These are phyloP conservation scores for Vespertilio murinus DNA, from an alignment of 2,797 vertebrate species.

Conservation along the genomic window DNA sequence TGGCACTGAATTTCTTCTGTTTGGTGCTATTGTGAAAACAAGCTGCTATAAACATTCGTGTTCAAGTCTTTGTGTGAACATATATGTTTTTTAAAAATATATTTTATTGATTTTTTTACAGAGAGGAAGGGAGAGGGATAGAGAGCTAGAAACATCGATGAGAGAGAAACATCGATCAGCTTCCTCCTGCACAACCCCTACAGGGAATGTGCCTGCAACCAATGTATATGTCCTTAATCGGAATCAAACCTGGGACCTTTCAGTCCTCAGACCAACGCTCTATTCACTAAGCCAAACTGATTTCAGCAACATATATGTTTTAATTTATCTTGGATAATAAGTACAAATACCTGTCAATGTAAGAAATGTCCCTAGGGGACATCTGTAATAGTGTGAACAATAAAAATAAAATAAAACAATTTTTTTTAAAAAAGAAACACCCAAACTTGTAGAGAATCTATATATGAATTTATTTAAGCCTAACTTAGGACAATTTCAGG, in stretches of 20 bases:
- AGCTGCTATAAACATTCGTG: neutral
- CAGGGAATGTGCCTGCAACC: too few relatives aligned
- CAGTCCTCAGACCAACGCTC: too few relatives aligned
- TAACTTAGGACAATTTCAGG: neutral
- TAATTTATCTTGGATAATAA: conserved; percentile 38
- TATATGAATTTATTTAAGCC: neutral
- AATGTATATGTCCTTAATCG: too few relatives aligned
- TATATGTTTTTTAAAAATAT: neutral
- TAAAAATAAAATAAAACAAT: neutral
- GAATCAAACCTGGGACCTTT: too few relatives aligned
- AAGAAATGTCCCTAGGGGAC: neutral
- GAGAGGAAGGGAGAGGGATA: too few relatives aligned
- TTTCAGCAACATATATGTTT: neutral
- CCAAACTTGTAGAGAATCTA: neutral
- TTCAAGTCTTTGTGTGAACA: conserved; percentile 5
- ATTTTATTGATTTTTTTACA: too few relatives aligned
- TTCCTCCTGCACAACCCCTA: too few relatives aligned
- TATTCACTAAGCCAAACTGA: too few relatives aligned
- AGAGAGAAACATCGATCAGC: too few relatives aligned
- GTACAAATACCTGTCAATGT: neutral
- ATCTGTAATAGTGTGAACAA: neutral
- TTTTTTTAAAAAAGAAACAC: neutral
- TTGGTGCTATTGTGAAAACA: neutral
- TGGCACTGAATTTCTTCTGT: neutral
- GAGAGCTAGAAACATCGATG: too few relatives aligned